Evolutionary conservation across 2,888 invertebrate genomes (phyloP).

Genomic region (Dryomyza anilis): DNA sequence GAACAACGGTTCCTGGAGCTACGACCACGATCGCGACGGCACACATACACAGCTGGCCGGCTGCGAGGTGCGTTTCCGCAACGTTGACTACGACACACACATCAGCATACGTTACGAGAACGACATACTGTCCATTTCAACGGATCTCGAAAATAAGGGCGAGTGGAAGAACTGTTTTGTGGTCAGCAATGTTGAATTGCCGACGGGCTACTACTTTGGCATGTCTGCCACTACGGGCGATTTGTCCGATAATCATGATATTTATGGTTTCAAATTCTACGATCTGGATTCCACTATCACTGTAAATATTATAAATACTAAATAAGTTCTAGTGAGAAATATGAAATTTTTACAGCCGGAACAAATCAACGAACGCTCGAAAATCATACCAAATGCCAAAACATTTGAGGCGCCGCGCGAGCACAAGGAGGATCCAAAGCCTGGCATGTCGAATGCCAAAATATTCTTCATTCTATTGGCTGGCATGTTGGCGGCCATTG

Average conservation of each 20-base stretch:
- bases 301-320: slow-evolving; percentile 36
- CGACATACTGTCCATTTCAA: slow-evolving; percentile 87
- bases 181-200: slow-evolving; percentile 86
- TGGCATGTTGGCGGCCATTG: slow-evolving; percentile 81
- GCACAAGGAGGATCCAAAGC: slow-evolving; percentile 85
- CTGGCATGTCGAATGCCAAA: slow-evolving; percentile 87
- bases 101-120: slow-evolving; percentile 89
- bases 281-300: slow-evolving; percentile 81
- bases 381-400: slow-evolving; percentile 87
- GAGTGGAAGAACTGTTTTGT: slow-evolving; percentile 93
- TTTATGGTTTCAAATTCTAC: slow-evolving; percentile 88
- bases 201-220: slow-evolving; percentile 95
- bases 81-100: slow-evolving; percentile 87
- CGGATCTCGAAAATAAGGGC: slow-evolving; percentile 89
- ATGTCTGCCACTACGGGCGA: slow-evolving; percentile 96
- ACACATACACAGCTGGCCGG: slow-evolving; percentile 97
- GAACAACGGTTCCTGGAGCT: slow-evolving; percentile 92
- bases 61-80: slow-evolving; percentile 95
- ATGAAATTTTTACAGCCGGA: slow-evolving; percentile 43
- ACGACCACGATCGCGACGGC: slow-evolving; percentile 98
- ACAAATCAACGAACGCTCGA: slow-evolving; percentile 69
- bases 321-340: neutral
- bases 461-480: slow-evolving; percentile 87
- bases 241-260: slow-evolving; percentile 94
- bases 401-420: slow-evolving; percentile 90